Conservation (phyloP, 2,888 invertebrate genomes). For the Meghimatium bilineatum region DNA sequence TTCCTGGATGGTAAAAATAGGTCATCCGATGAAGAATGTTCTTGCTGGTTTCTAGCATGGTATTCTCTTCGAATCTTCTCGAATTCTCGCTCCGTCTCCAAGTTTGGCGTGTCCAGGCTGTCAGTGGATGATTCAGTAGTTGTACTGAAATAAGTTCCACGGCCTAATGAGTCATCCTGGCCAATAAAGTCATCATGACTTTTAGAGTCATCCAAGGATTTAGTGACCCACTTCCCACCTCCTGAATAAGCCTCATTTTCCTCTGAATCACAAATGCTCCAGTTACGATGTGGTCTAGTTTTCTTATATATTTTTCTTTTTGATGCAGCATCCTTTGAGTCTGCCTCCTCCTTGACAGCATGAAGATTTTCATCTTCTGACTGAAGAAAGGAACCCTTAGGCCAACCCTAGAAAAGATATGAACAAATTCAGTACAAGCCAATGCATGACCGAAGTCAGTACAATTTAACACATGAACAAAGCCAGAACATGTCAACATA, state of each 20-base stretch:
- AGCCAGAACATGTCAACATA: too few species aligned
- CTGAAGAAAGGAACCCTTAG: constrained; percentile 27
- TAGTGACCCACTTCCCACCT: constrained; percentile 26
- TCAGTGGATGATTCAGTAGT: constrained; percentile 57
- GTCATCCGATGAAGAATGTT: constrained; percentile 34
- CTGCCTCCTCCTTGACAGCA: constrained; percentile 12
- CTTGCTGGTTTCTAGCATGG: constrained; percentile 47
- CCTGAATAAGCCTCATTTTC: constrained; percentile 10
- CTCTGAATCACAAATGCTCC: constrained; percentile 45
- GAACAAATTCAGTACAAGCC: too few species aligned
- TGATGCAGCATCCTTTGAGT: constrained; percentile 54
- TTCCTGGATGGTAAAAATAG: constrained; percentile 22
- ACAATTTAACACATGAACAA: not conserved
- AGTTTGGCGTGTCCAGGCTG: constrained; percentile 48
- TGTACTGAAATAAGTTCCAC: constrained; percentile 55
- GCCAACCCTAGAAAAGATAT: constrained; percentile 33
- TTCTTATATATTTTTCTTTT: constrained; percentile 56
- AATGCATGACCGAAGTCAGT: not conserved
- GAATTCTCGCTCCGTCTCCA: constrained; percentile 45
- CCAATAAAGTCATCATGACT: constrained; percentile 16
- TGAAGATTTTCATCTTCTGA: constrained; percentile 20
- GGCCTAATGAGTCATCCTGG: constrained; percentile 30
- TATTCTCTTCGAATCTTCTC: constrained; percentile 56
- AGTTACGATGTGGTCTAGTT: constrained; percentile 44
- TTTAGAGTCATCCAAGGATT: constrained; percentile 38